A percentile compares a stretch with the other conserved stretches of the same genome.
Evolutionary conservation across 2,113 vertebrate species (phyloP).

Genomic region (Brachyhypopomus occidentalis): DNA sequence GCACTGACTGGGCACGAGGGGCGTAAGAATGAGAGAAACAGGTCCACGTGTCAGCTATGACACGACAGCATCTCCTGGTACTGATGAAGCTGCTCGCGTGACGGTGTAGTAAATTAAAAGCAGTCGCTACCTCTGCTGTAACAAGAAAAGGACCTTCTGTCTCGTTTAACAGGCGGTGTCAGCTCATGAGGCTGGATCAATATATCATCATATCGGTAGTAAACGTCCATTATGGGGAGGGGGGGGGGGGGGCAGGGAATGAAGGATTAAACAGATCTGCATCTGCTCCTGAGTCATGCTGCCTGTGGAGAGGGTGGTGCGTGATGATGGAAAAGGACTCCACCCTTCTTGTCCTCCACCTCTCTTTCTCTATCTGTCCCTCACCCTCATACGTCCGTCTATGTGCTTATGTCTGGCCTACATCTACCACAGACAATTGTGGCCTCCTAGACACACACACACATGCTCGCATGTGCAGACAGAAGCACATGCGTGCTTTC

Average conservation of each 20-base stretch:
- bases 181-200: not conserved
- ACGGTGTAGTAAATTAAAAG: not conserved
- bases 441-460: conserved; percentile 9
- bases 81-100: too few species aligned
- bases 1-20: too few species aligned
- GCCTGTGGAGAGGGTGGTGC: not conserved
- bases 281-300: not conserved
- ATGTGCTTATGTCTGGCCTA: not conserved
- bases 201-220: not conserved
- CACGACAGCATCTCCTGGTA: too few species aligned
- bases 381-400: not conserved
- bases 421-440: conserved; percentile 20
- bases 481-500: too few species aligned
- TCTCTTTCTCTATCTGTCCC: not conserved
- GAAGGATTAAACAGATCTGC: not conserved
- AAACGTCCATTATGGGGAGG: not conserved
- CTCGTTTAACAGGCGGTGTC: not conserved
- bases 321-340: not conserved
- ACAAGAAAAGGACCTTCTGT: not conserved
- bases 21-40: too few species aligned
- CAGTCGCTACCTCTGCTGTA: not conserved
- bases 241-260: not conserved
- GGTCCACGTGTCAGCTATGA: too few species aligned
- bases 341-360: not conserved
- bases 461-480: conserved; percentile 23